phyloP scores from a whole-genome alignment of 2,888 invertebrate species.

The Cantharis rufa region DNA sequence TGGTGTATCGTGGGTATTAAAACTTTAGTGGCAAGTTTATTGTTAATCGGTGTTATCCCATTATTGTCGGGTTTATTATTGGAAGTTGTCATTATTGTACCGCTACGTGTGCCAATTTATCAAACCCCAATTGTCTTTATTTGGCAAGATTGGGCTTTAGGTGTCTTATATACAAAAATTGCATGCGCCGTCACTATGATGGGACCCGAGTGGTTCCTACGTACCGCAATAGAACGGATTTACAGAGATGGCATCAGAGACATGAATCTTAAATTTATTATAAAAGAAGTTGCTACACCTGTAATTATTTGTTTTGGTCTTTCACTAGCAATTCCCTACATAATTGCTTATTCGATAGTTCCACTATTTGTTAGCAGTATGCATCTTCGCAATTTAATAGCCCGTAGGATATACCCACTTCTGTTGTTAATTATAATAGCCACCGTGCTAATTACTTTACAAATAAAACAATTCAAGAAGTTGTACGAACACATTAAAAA shows the following conservation, averaged over 20 bases:
- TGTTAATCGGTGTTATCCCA: conserved; percentile 89
- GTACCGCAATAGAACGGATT: conserved; percentile 88
- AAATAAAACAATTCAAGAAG: conserved; percentile 91
- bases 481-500: conserved; percentile 98
- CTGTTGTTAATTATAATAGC: conserved; percentile 74
- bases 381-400: conserved; percentile 74
- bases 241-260: conserved; percentile 93
- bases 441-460: conserved; percentile 74
- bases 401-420: conserved; percentile 87
- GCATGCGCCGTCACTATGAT: conserved; percentile 95
- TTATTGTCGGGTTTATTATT: conserved; percentile 89
- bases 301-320: conserved; percentile 87
- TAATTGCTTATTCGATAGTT: conserved; percentile 76
- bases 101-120: conserved; percentile 87
- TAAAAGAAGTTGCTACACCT: conserved; percentile 85
- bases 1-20: conserved; percentile 78
- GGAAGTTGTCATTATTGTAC: conserved; percentile 89
- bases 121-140: conserved; percentile 88
- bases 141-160: conserved; percentile 98
- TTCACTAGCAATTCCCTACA: conserved; percentile 91
- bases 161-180: conserved; percentile 96
- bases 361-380: conserved; percentile 69
- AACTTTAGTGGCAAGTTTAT: conserved; percentile 73
- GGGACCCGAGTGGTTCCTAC: conserved; percentile 96
- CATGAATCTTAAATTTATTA: conserved; percentile 86